A percentile compares a stretch with the other conserved stretches of the same genome.
phyloP scores from a whole-genome alignment of 2,797 vertebrate genomes.

The Novumbra hubbsi region DNA sequence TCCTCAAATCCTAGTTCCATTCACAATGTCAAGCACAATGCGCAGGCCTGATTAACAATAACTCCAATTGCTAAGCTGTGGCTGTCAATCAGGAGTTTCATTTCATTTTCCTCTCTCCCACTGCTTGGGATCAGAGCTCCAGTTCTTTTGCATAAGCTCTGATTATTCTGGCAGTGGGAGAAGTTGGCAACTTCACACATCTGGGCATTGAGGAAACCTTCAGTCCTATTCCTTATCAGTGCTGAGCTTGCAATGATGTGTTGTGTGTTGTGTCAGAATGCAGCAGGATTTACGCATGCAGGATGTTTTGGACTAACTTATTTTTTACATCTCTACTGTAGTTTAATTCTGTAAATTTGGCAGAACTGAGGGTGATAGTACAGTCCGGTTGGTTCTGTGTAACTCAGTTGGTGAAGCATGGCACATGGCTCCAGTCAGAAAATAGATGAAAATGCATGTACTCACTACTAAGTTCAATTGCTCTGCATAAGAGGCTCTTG shows the following conservation, averaged over 20 bases:
- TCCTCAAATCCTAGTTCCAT: neutral
- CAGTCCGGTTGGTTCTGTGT: too few species aligned
- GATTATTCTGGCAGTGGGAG: constrained; percentile 4
- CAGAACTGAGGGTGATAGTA: neutral
- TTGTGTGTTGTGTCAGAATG: neutral
- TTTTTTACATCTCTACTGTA: neutral
- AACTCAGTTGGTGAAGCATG: neutral
- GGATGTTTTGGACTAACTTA: neutral
- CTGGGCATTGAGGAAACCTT: neutral
- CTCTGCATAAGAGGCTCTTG: too few species aligned
- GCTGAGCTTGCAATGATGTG: neutral
- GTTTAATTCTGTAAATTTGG: neutral
- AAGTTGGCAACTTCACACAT: constrained; percentile 14
- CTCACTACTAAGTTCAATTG: neutral
- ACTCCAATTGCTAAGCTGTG: constrained; percentile 43
- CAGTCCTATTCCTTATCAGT: constrained; percentile 1
- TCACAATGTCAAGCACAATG: constrained; percentile 18
- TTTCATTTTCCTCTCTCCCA: neutral
- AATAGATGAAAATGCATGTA: neutral
- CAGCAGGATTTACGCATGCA: neutral
- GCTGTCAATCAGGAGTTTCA: constrained; percentile 42
- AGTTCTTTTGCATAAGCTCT: constrained; percentile 15
- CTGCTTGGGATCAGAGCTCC: constrained; percentile 5
- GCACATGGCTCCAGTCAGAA: too few species aligned
- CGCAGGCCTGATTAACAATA: constrained; percentile 43